phyloP scores from a whole-genome alignment of 2,113 vertebrate genomes.

The Fulica atra region DNA sequence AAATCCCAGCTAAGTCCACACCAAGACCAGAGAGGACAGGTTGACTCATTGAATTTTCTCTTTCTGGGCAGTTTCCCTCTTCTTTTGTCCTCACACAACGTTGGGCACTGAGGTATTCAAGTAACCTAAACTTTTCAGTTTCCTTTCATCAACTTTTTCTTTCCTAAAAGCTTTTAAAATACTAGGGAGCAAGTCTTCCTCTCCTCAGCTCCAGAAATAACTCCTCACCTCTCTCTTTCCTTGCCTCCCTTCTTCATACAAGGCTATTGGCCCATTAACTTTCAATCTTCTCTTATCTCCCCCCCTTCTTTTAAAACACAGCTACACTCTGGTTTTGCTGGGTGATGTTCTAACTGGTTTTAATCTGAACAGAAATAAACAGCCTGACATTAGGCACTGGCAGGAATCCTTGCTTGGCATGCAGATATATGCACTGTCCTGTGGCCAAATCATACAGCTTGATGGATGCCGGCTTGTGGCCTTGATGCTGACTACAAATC shows the following conservation, averaged over 20 bases:
- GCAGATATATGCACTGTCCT: neutral
- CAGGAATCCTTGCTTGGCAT: conserved; percentile 24
- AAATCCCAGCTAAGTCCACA: neutral
- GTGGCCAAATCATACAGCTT: neutral
- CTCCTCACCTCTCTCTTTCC: neutral
- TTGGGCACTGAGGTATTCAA: neutral
- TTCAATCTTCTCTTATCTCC: neutral
- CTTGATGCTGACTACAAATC: conserved; percentile 32
- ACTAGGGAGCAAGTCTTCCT: neutral
- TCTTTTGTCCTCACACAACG: neutral
- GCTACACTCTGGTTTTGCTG: neutral
- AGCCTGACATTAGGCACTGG: conserved; percentile 3
- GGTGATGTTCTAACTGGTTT: conserved; percentile 39
- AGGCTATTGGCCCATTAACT: neutral
- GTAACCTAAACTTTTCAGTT: neutral
- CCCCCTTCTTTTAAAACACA: neutral
- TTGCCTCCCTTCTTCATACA: neutral
- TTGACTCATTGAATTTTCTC: neutral
- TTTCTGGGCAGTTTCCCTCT: neutral
- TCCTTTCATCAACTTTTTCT: conserved; percentile 5
- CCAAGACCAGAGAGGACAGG: neutral
- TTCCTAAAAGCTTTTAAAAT: conserved; percentile 4
- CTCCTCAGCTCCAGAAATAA: neutral
- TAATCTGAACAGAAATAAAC: neutral
- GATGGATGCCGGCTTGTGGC: neutral